Percentiles rank a stretch among this genome's conserved stretches.
These are phyloP conservation scores for Drosophila persimilis DNA, from an alignment of 1,140 invertebrate species.

Conservation along the genomic window DNA sequence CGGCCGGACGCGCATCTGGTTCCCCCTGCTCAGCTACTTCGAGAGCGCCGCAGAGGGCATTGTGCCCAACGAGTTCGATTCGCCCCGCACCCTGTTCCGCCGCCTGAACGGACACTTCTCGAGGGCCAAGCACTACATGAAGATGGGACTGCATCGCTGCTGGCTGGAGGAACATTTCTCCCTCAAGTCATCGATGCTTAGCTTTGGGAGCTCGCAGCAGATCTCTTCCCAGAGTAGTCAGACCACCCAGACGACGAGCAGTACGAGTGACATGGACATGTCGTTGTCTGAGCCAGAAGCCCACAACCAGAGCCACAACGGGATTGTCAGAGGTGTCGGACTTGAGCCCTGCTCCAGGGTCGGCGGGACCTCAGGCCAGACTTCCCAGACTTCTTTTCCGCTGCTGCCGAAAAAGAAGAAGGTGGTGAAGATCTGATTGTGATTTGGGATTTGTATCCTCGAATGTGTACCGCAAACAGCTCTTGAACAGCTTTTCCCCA, in stretches of 20 bases:
- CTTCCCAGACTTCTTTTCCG: background rate
- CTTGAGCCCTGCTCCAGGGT: conserved; percentile 18
- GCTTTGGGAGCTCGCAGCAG: background rate
- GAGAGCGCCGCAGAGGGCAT: conserved; percentile 96
- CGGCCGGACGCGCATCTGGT: conserved; percentile 85
- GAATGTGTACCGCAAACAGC: too few species aligned
- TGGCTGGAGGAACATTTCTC: conserved; percentile 25
- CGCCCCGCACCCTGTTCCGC: conserved; percentile 45
- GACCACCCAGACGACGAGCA: background rate
- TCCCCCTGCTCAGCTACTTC: conserved; percentile 93
- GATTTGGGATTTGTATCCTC: too few species aligned
- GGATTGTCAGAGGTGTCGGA: conserved; percentile 18
- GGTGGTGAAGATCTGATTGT: too few species aligned
- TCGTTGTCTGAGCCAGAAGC: too few species aligned
- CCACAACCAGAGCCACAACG: background rate
- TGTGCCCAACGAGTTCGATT: conserved; percentile 96
- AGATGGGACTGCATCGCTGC: conserved; percentile 29
- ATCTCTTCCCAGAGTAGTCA: too few species aligned
- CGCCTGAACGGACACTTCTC: conserved; percentile 52
- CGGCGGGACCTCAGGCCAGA: conserved; percentile 2
- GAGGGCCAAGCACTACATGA: conserved; percentile 52
- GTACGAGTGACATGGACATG: background rate
- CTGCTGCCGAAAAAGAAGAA: too few species aligned
- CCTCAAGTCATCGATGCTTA: conserved; percentile 21
- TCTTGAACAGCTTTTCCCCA: too few species aligned